Conservation (phyloP, 1,140 invertebrate genomes). For the Penaeus vannamei region DNA sequence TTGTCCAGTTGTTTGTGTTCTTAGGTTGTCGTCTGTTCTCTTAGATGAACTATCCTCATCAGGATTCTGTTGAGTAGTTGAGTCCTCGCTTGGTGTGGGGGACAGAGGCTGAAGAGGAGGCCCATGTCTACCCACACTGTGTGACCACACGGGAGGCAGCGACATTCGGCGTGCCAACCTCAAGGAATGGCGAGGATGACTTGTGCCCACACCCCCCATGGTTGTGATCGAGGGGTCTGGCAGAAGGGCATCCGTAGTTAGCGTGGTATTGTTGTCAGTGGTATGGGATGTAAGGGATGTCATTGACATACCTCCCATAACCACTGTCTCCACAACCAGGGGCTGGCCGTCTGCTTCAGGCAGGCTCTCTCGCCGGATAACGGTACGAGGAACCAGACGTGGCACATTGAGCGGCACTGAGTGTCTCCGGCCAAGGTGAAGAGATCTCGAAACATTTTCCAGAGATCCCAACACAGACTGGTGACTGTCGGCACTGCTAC, state of each 20-base stretch:
- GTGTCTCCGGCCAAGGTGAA: constrained; percentile 73
- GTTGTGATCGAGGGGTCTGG: constrained; percentile 59
- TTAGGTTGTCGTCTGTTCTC: constrained; percentile 29
- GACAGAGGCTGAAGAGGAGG: constrained; percentile 52
- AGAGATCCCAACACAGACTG: constrained; percentile 71
- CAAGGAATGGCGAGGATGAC: constrained; percentile 26
- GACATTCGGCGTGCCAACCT: constrained; percentile 52
- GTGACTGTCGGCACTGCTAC: constrained; percentile 70
- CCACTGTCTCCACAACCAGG: constrained; percentile 66
- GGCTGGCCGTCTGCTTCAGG: constrained; percentile 69
- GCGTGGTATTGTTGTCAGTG: constrained; percentile 38
- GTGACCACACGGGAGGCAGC: constrained; percentile 58
- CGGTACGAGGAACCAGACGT: constrained; percentile 70
- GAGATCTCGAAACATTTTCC: constrained; percentile 72
- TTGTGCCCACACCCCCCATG: constrained; percentile 56
- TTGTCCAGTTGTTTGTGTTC: constrained; percentile 31
- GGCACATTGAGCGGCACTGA: constrained; percentile 76
- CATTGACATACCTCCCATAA: constrained; percentile 61
- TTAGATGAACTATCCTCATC: constrained; percentile 38
- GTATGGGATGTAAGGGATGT: constrained; percentile 53
- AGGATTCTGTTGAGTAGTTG: constrained; percentile 38
- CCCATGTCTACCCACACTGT: not conserved
- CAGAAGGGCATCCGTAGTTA: constrained; percentile 49
- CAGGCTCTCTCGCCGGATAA: constrained; percentile 76
- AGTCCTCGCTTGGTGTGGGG: constrained; percentile 58